Conservation (phyloP, 2,797 vertebrate genomes). For the Poecile montanus region DNA sequence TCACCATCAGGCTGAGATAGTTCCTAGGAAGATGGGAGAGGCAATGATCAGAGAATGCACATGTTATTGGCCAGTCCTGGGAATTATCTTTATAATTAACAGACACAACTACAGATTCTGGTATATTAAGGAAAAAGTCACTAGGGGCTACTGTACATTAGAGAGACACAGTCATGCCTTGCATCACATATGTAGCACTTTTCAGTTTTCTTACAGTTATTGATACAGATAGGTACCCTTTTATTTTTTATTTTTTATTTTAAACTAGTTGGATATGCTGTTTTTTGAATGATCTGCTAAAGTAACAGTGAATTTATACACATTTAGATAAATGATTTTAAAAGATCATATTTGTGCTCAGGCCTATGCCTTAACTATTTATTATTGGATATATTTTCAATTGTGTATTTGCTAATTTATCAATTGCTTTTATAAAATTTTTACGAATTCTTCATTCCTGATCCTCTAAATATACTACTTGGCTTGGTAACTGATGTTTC, state of each 20-base stretch:
- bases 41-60: not conserved
- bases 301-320: not conserved
- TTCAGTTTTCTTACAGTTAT: not conserved
- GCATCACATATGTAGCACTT: not conserved
- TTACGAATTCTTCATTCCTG: not conserved
- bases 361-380: not conserved
- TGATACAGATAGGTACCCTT: not conserved
- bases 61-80: not conserved
- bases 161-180: not conserved
- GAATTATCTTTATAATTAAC: not conserved
- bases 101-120: not conserved
- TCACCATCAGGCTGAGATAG: not conserved
- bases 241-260: not conserved
- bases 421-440: not conserved
- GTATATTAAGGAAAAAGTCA: not conserved
- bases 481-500: not conserved
- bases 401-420: not conserved
- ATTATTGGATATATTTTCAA: not conserved
- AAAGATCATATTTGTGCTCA: not conserved
- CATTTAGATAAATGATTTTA: not conserved
- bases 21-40: not conserved
- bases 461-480: not conserved
- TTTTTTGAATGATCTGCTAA: not conserved
- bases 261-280: not conserved
- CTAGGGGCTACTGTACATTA: not conserved